Percentiles rank a stretch among this genome's conserved stretches.
phyloP scores from a whole-genome alignment of 2,797 vertebrate species.

The Helostoma temminkii region DNA sequence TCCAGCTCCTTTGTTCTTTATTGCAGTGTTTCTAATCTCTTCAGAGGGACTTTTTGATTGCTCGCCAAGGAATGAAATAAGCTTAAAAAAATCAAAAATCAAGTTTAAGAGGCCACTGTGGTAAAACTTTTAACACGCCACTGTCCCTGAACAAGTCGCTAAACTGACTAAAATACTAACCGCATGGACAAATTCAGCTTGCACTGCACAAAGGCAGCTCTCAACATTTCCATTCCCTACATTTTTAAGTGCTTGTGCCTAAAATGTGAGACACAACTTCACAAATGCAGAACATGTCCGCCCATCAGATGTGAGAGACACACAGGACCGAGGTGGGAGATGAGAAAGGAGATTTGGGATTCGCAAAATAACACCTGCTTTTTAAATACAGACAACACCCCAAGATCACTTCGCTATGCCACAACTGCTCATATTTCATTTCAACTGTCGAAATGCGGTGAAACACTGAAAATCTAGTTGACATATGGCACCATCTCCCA shows the following conservation, averaged over 20 bases:
- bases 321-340: constrained; percentile 67
- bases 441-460: constrained; percentile 63
- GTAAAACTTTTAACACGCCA: constrained; percentile 36
- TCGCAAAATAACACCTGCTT: constrained; percentile 78
- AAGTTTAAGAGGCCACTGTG: constrained; percentile 38
- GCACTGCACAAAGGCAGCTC: constrained; percentile 7
- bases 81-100: constrained; percentile 19
- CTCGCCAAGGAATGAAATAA: constrained; percentile 43
- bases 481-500: constrained; percentile 80
- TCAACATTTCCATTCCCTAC: constrained; percentile 34
- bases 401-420: constrained; percentile 43
- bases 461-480: constrained; percentile 78
- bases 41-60: constrained; percentile 48
- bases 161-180: constrained; percentile 20
- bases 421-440: constrained; percentile 70
- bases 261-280: constrained; percentile 43
- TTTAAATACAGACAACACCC: constrained; percentile 71
- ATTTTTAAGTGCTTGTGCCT: constrained; percentile 11
- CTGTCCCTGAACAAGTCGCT: constrained; percentile 22
- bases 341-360: constrained; percentile 80
- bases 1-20: constrained; percentile 48
- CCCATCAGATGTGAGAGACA: constrained; percentile 62
- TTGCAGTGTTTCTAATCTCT: constrained; percentile 51
- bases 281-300: constrained; percentile 45
- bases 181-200: constrained; percentile 1